Base-by-base conservation (phyloP, 2,797 vertebrate species). In the Acanthurus tractus region DNA sequence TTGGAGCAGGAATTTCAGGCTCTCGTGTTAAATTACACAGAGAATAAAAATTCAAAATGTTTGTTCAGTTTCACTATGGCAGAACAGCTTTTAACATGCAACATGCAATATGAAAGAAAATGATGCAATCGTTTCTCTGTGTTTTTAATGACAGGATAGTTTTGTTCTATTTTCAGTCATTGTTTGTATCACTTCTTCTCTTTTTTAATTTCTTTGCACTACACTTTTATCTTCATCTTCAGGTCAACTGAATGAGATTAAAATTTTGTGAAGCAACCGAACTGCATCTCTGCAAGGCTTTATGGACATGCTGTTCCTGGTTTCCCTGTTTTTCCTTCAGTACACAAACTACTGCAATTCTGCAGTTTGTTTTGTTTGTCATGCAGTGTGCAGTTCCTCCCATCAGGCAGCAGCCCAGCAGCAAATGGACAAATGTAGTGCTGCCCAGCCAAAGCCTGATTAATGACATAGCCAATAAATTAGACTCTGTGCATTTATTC, bases 1-100 rank as follows among this genome's bases (percentile, higher is more conserved):
- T 63, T 38, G 61, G 20, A 20, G 18, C 46, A 64, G 74, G 77
- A 74, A 78, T 86, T 55, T 84, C 44, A 34, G 25, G 65, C 22
- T 25, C 17, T 2, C 25, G 74, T 79, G 75, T 72, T 70, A 55
- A 57, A 66, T 18, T n/a, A 1, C 6, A 22, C 63, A 3, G 3
- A 11, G 3, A 53, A 29, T 54, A 23, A 52, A 70, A 61, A 54
- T 7, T 34, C 6, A 34, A 7, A 34, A 34, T 34, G 29, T 34
- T 34, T 34, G 29, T 34, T 34, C 29, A 6, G 6, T 7, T 42
- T 65, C 7, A 34, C 17, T 3, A 4, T 12, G 6, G 13, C 17
- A 38, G 7, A 67, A 67, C 13, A 20, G 20, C 25, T 29, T 56
- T 45, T 20, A 14, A 34, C 29, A 6, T 34, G 6, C 7, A 34